Conservation (phyloP, 2,797 vertebrate species). For the Notolabrus celidotus region DNA sequence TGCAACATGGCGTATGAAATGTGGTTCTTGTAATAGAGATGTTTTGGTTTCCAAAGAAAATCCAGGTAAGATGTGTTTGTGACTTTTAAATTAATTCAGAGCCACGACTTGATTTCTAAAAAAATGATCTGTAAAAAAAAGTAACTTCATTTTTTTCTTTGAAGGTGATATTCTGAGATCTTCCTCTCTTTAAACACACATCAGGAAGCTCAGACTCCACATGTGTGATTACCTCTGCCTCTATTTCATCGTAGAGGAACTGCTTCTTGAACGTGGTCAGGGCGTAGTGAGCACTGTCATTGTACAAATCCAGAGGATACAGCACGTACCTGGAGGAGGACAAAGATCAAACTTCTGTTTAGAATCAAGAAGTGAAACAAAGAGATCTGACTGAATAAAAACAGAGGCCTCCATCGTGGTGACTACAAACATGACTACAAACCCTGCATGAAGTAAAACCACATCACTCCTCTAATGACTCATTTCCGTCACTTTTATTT, state of each 20-base stretch:
- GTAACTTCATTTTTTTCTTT: not conserved
- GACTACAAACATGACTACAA: too few species aligned
- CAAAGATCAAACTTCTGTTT: not conserved
- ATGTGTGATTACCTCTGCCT: conserved; percentile 91
- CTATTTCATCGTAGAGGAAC: conserved; percentile 99
- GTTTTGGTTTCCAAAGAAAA: too few species aligned
- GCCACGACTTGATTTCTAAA: too few species aligned
- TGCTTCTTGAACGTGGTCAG: conserved; percentile 99
- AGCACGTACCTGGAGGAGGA: conserved; percentile 91
- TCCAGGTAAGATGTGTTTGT: too few species aligned
- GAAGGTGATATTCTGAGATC: not conserved
- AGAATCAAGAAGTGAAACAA: not conserved
- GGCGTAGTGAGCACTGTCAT: conserved; percentile 98
- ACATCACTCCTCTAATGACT: too few species aligned
- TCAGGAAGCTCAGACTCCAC: not conserved
- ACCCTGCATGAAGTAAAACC: too few species aligned
- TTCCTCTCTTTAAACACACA: not conserved
- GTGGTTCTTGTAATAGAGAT: too few species aligned
- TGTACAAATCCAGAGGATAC: conserved; percentile 98
- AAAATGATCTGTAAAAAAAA: not conserved
- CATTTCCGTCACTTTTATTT: too few species aligned
- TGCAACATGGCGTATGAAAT: not conserved
- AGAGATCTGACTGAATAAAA: too few species aligned
- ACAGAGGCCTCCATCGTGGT: too few species aligned
- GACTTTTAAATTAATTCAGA: too few species aligned